phyloP scores from a whole-genome alignment of 1,140 invertebrate species.

The Phocides pigmalion region DNA sequence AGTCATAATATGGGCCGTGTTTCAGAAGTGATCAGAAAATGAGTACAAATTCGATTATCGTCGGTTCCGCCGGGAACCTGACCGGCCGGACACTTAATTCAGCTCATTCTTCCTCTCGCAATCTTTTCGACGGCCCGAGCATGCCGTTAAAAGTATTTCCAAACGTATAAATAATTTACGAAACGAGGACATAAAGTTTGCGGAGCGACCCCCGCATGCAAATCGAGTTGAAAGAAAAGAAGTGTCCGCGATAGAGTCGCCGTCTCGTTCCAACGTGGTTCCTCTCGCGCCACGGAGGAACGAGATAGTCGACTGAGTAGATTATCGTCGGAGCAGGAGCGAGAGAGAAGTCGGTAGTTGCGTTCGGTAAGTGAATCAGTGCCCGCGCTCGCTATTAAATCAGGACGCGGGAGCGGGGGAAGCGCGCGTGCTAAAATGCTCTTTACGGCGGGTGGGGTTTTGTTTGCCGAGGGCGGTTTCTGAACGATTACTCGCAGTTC shows the following conservation, averaged over 20 bases:
- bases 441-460: slow-evolving; percentile 80
- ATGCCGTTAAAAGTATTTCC: slow-evolving; percentile 80
- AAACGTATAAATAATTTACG: slow-evolving; percentile 83
- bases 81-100: slow-evolving; percentile 72
- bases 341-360: slow-evolving; percentile 71
- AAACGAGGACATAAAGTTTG: slow-evolving; percentile 83
- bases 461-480: slow-evolving; percentile 82
- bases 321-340: slow-evolving; percentile 42
- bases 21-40: slow-evolving; percentile 49
- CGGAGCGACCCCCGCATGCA: slow-evolving; percentile 79
- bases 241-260: slow-evolving; percentile 61
- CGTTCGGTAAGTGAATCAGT: slow-evolving; percentile 83
- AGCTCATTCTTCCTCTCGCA: slow-evolving; percentile 59
- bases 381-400: slow-evolving; percentile 82
- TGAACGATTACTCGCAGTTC: slow-evolving; percentile 66
- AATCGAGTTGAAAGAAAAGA: slow-evolving; percentile 79
- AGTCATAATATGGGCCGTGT: slow-evolving; percentile 36
- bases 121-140: slow-evolving; percentile 68
- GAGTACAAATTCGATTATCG: slow-evolving; percentile 58
- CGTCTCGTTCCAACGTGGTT: slow-evolving; percentile 58
- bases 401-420: slow-evolving; percentile 75
- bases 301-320: slow-evolving; percentile 36
- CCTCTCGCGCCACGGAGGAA: slow-evolving; percentile 35
- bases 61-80: slow-evolving; percentile 53
- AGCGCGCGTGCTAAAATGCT: slow-evolving; percentile 77